Base-by-base conservation (phyloP, 2,113 vertebrate genomes). In the Gymnorhina tibicen region DNA sequence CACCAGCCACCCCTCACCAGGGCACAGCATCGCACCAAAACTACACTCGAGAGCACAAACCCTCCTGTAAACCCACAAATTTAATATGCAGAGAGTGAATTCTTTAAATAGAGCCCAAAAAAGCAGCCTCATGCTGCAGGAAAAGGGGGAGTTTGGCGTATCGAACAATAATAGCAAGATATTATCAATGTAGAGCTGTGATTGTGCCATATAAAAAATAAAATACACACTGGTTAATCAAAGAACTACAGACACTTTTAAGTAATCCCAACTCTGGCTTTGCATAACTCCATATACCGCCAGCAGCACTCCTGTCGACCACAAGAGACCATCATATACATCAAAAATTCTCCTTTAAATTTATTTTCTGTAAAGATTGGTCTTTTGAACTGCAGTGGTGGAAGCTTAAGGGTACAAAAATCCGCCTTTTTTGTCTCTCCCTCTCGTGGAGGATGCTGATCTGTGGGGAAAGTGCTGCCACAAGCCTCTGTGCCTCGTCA, bases 281-380 rank as follows among this genome's bases (percentile, higher is more conserved):
- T 98, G 97, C 98, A 97, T 98, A 98, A 94, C 97, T 98, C 97
- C 94, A 70, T 81, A 97, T 32, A 96, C 96, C 1, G 97, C 98
- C 97, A 49, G 97, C 98, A 98, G 98, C 96, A 16, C 95, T 97
- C 96, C 96, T 87, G 95, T 96, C 97, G 50, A 97, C 98, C 98
- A 96, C 98, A 92, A 98, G 98, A 98, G 98, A 98, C 98, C 95
- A 87, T 98, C 97, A 97, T 93, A 97, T 95, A 98, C 98, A 98
- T 98, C 97, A 98, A 98, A 98, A 98, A 98, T 98, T 98, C 98
- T 97, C 98, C 98, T 98, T 98, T 97, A 98, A 98, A 98, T 98
- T 98, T 98, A 98, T 98, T 98, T 98, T 98, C 98, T 98, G 97
- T 98, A 98, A 98, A 98, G 98, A 98, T 98, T 97, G 97, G 96